Percentiles rank a stretch among this genome's conserved stretches.
These are phyloP conservation scores for Coracias cyanogaster DNA, from an alignment of 2,797 vertebrate species.

Conservation along the genomic window DNA sequence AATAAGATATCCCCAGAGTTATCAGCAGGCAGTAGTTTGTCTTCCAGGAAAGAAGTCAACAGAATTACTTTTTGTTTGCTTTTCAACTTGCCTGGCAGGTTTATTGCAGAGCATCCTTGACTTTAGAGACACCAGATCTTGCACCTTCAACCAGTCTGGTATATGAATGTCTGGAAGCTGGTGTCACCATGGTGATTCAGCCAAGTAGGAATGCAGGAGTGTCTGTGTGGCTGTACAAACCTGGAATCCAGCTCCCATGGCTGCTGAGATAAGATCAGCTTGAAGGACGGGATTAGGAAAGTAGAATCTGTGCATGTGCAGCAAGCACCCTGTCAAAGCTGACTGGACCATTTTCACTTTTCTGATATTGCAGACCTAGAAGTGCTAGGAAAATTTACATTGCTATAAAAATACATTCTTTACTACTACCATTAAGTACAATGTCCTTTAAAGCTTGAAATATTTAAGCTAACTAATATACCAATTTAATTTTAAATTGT, in stretches of 20 bases:
- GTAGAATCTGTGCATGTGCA: neutral
- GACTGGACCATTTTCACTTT: neutral
- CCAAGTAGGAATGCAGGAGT: neutral
- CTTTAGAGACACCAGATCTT: neutral
- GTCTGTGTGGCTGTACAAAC: neutral
- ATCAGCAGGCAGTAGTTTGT: neutral
- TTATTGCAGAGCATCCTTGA: neutral
- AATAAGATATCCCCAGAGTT: neutral
- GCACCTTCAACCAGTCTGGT: neutral
- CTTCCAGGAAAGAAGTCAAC: neutral
- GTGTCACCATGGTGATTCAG: neutral
- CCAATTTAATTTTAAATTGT: neutral
- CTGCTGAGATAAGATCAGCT: neutral
- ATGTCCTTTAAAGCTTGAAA: neutral
- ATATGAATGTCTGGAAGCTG: neutral
- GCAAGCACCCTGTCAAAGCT: neutral
- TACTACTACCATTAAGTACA: neutral
- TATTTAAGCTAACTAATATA: neutral
- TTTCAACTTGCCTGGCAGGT: neutral
- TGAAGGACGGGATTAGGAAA: neutral
- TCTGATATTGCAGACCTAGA: neutral
- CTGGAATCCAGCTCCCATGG: neutral
- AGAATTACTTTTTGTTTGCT: neutral
- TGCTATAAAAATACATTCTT: neutral
- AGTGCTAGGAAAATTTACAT: neutral